Evolutionary conservation across 2,888 invertebrate genomes (phyloP), one percentile per base, ranked within the genome.

Genomic region (Cistogaster globosa): DNA sequence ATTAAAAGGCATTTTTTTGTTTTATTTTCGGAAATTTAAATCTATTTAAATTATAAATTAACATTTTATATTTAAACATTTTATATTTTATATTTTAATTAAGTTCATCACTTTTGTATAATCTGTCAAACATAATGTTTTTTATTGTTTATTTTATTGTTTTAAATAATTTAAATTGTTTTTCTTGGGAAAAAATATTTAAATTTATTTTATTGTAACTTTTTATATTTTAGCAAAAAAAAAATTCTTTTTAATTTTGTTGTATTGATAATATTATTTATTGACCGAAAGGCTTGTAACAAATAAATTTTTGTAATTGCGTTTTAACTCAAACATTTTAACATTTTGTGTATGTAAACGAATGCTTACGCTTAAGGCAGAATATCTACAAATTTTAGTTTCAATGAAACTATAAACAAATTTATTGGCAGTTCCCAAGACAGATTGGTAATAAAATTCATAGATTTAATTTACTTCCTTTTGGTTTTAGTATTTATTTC

Each of bases 301-400:
- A 65, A 76, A 76, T 65, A 76, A 82, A 48, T 63, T 65, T 69
- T 76, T 69, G 63, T 63, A 63, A 76, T 82, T 68, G 68, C 53
- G n/a, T 45, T 2, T 36, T 22, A n/a, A 55, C 58, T 67, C n/a
- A 67, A 5, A 20, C 5, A 55, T 9, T 38, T n/a, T 14, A n/a
- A 48, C 45, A n/a, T n/a, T 48, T 0, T n/a, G 2, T 48, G 3
- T n/a, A 14, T 48, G 45, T 48, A n/a, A 16, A 48, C n/a, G 45
- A 48, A 48, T n/a, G n/a, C 16, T 48, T 12, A 5, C 6, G n/a
- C 45, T 14, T 1, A 5, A 48, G 4, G 4, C n/a, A 16, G n/a
- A 2, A 0, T 42, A 14, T 14, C 1, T 14, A 14, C 4, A 14
- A 42, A 14, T 11, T 42, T 26, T 12, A 11, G 14, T 11, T 42